These are phyloP conservation scores for Oryzias dopingdopingensis DNA, from an alignment of 2,797 vertebrate species.

Conservation along the genomic window DNA sequence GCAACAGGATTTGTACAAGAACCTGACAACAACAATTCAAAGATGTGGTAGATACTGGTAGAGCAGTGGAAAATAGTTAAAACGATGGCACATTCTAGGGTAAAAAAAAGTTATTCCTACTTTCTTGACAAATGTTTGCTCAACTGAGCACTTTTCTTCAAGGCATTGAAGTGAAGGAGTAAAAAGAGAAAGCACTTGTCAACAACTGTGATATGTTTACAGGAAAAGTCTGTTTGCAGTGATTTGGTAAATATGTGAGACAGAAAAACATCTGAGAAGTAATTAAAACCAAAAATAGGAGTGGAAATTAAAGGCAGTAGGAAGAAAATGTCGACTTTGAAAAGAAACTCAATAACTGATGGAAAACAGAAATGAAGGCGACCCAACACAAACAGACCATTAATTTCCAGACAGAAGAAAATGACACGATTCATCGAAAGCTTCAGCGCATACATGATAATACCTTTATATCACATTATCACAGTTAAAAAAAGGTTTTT, in stretches of 20 bases:
- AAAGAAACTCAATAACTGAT: conserved; percentile 11
- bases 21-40: conserved; percentile 23
- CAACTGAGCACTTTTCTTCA: no score
- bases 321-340: neutral
- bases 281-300: conserved; percentile 24
- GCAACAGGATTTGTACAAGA: conserved; percentile 44
- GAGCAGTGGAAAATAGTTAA: neutral
- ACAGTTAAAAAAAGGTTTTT: no score
- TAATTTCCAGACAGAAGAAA: conserved; percentile 53
- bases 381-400: conserved; percentile 17
- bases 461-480: no score
- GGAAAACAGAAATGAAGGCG: conserved; percentile 13
- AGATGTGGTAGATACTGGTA: conserved; percentile 9
- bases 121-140: no score
- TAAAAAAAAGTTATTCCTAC: neutral
- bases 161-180: neutral
- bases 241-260: conserved; percentile 8
- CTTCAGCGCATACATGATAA: no score
- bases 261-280: conserved; percentile 22
- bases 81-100: neutral
- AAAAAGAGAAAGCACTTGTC: conserved; percentile 13
- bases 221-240: conserved; percentile 2
- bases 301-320: neutral
- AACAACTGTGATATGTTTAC: conserved; percentile 26
- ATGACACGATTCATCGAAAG: conserved; percentile 8